Base-by-base conservation (phyloP, 2,797 vertebrate genomes). In the Lepidocolaptes lacrymiger region DNA sequence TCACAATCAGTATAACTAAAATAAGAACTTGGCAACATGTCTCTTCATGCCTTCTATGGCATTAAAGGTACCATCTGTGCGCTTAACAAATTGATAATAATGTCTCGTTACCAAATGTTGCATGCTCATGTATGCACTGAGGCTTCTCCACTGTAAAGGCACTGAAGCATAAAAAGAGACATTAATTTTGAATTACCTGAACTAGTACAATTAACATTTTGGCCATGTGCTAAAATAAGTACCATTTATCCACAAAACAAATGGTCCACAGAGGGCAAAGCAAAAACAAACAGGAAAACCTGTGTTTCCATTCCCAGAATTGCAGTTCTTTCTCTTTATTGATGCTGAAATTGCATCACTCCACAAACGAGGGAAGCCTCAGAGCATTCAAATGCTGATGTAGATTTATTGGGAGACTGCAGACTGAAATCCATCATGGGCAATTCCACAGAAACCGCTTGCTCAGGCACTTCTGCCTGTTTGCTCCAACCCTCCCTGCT, bases 141-240 rank as follows among this genome's bases (percentile, higher is more conserved):
- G 86, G 52, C 20, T 94, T 92, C 89, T 72, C 71, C 59, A 37
- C 68, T 78, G 89, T 36, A 51, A 61, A 74, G 51, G 71, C 81
- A 92, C 0, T 72, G 51, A 92, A 85, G 87, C 79, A 83, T 83
- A 41, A 88, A 91, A 64, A 68, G 7, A 76, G 21, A 67, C 44
- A 89, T 61, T 83, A 62, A 95, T 91, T 93, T 68, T 89, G 78
- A 93, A 84, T 92, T 95, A 95, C 87, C 82, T 93, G 81, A 93
- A 82, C 78, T 75, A 92, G 68, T 89, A 74, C 36, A 85, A 88
- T 89, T 89, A 89, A 88, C 36, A 26, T 84, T 84, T 83, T 81
- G 80, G 68, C 51, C 39, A 41, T 27, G 43, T 80, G 69, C 51
- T 96, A 81, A 58, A 7, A 0, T 41, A 88, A 91, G 49, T 39